Evolutionary conservation across 2,888 invertebrate species (phyloP).

Genomic region (Conus canariensis): DNA sequence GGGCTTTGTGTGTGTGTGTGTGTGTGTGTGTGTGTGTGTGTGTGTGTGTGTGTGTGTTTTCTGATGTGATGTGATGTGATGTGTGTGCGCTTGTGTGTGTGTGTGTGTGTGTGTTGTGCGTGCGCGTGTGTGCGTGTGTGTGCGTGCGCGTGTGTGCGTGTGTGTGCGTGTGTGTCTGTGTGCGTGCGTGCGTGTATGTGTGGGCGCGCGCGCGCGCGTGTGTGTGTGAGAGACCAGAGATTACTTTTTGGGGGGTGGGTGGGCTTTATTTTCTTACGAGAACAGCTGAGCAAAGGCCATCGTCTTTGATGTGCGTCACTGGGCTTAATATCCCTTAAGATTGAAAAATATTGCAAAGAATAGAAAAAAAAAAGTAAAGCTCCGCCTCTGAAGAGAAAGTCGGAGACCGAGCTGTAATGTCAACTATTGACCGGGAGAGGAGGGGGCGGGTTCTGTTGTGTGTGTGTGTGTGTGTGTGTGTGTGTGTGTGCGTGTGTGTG

Average conservation of each 20-base stretch:
- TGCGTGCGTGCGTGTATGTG: neutral
- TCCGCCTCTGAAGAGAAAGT: too few relatives aligned
- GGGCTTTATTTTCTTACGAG: too few relatives aligned
- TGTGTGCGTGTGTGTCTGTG: neutral
- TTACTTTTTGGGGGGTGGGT: too few relatives aligned
- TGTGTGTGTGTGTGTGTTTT: neutral
- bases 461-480: neutral
- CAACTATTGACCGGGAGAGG: too few relatives aligned
- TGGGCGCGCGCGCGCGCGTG: neutral
- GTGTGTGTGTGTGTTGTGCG: conserved; percentile 10
- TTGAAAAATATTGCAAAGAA: too few relatives aligned
- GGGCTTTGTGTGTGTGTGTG: neutral
- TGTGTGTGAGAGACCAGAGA: neutral
- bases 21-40: neutral
- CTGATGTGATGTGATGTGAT: too few relatives aligned
- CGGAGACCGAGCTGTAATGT: too few relatives aligned
- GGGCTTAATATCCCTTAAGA: too few relatives aligned
- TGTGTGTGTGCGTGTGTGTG: neutral
- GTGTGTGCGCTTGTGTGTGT: neutral
- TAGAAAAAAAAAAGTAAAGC: too few relatives aligned
- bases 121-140: neutral
- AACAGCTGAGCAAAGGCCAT: too few relatives aligned
- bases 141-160: neutral
- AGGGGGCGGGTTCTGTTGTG: too few relatives aligned
- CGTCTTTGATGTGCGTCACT: too few relatives aligned